Conservation (phyloP, 2,888 invertebrate genomes). For the Pinctada fucata region DNA sequence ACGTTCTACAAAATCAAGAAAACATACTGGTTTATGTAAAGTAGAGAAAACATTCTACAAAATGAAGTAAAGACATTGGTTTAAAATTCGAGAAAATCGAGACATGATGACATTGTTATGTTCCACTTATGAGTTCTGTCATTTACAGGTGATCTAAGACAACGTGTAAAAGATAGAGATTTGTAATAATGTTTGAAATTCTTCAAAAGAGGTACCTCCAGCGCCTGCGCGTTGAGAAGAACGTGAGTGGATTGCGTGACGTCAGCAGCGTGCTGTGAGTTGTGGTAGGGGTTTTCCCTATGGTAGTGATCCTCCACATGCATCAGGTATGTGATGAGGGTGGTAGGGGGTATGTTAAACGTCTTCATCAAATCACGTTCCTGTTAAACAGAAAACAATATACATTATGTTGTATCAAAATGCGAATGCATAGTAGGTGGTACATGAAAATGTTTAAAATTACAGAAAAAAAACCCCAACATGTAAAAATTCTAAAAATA, state of each 20-base stretch:
- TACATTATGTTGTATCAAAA: neutral
- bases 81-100: too few relatives aligned
- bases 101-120: too few relatives aligned
- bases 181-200: too few relatives aligned
- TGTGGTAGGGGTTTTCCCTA: slow-evolving; percentile 99
- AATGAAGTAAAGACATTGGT: too few relatives aligned
- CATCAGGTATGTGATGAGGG: slow-evolving; percentile 96
- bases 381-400: slow-evolving; percentile 57
- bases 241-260: slow-evolving; percentile 98
- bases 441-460: too few relatives aligned
- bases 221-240: slow-evolving; percentile 95
- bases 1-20: slow-evolving; percentile 84
- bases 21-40: neutral
- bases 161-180: too few relatives aligned
- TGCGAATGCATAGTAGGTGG: too few relatives aligned
- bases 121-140: too few relatives aligned
- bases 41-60: neutral
- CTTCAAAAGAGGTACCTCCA: slow-evolving; percentile 82
- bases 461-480: too few relatives aligned
- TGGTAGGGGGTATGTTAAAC: slow-evolving; percentile 95
- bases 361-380: slow-evolving; percentile 83
- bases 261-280: slow-evolving; percentile 98
- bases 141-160: too few relatives aligned
- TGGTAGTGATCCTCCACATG: slow-evolving; percentile 99
- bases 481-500: too few relatives aligned